phyloP scores from a whole-genome alignment of 1,140 invertebrate genomes.

The Sogatella furcifera region DNA sequence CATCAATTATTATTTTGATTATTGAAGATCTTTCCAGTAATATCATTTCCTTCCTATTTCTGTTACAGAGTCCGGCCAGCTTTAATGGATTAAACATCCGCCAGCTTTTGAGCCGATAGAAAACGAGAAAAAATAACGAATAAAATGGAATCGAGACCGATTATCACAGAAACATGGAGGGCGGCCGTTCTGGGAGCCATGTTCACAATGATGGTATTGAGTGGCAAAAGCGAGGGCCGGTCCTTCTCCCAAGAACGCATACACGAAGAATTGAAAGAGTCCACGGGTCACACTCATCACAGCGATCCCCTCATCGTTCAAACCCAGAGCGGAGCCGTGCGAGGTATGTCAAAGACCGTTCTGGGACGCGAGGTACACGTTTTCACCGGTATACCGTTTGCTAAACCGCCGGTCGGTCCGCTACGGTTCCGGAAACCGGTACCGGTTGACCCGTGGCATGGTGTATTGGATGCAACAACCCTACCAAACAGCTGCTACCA shows the following conservation, averaged over 20 bases:
- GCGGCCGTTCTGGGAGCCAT: not conserved
- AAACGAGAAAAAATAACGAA: no score
- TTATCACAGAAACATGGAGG: not conserved
- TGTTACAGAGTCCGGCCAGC: no score
- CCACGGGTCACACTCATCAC: slow-evolving; percentile 23
- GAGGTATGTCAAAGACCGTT: slow-evolving; percentile 62
- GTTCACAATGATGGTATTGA: not conserved
- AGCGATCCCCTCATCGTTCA: slow-evolving; percentile 64
- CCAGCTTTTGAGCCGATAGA: no score
- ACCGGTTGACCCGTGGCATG: slow-evolving; percentile 75
- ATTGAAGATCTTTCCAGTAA: no score
- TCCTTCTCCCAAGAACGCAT: not conserved
- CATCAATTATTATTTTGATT: no score
- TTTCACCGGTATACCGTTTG: slow-evolving; percentile 90
- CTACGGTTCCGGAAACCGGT: slow-evolving; percentile 79
- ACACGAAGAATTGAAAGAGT: not conserved
- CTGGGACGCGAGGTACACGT: slow-evolving; percentile 74
- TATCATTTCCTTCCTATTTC: no score
- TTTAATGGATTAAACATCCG: no score
- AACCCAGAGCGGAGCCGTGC: slow-evolving; percentile 64
- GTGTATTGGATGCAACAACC: slow-evolving; percentile 62
- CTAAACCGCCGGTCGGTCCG: slow-evolving; percentile 72
- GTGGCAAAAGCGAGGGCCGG: not conserved
- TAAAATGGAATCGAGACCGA: no score
- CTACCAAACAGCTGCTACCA: slow-evolving; percentile 76